Conservation (phyloP, 2,113 vertebrate species). For the Mesoclemmys tuberculata region DNA sequence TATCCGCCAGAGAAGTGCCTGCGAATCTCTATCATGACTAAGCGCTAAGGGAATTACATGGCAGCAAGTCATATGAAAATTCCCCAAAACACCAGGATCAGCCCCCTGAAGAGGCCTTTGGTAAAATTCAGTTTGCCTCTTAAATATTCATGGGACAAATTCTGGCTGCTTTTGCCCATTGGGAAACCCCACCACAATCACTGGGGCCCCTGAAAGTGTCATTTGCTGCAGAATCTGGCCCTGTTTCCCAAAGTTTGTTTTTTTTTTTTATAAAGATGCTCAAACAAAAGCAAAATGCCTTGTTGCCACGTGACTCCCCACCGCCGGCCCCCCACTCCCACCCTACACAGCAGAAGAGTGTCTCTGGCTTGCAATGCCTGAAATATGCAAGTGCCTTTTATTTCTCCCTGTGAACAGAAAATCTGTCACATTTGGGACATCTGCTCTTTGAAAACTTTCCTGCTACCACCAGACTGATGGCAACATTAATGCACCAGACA, state of each 20-base stretch:
- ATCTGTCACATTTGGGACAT: constrained; percentile 63
- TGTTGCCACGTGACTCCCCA: background rate
- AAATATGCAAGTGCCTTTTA: constrained; percentile 56
- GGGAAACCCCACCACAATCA: background rate
- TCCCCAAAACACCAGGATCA: background rate
- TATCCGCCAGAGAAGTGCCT: background rate
- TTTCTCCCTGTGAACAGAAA: background rate
- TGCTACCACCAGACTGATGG: constrained; percentile 75
- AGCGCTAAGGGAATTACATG: background rate
- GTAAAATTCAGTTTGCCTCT: background rate
- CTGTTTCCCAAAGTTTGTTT: background rate
- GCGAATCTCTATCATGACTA: background rate
- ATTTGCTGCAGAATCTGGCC: background rate
- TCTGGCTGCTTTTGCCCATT: background rate
- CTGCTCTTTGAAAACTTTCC: constrained; percentile 72
- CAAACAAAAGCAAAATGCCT: constrained; percentile 21
- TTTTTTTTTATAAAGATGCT: background rate
- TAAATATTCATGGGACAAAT: background rate
- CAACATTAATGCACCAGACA: constrained; percentile 73
- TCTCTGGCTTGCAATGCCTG: background rate
- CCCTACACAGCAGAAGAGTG: background rate
- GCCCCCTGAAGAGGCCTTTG: background rate
- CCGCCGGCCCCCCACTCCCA: background rate
- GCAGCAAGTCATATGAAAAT: background rate
- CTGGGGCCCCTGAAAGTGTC: accelerated